A percentile compares a stretch with the other conserved stretches of the same genome.
Conservation (phyloP, 2,797 vertebrate species). For the Cetoscarus ocellatus region DNA sequence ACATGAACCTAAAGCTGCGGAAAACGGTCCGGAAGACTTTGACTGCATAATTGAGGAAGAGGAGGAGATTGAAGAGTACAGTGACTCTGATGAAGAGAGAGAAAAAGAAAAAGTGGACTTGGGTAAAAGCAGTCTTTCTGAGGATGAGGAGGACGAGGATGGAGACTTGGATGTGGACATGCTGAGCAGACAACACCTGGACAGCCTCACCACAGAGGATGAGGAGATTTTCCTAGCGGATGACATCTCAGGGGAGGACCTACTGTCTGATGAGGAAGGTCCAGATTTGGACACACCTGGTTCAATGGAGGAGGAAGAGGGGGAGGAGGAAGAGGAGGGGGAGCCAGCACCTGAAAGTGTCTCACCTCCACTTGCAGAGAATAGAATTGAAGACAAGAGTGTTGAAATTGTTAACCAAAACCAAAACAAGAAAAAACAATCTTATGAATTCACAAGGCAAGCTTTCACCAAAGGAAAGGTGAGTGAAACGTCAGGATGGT, state of each 20-base stretch:
- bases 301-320: constrained; percentile 76
- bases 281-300: constrained; percentile 72
- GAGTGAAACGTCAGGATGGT: constrained; percentile 1
- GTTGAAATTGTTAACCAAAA: constrained; percentile 38
- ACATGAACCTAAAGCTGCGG: constrained; percentile 19
- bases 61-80: constrained; percentile 82
- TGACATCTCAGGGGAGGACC: constrained; percentile 86
- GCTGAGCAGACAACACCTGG: constrained; percentile 63
- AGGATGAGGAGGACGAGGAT: constrained; percentile 74
- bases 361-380: constrained; percentile 30
- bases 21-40: constrained; percentile 79
- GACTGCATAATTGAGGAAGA: constrained; percentile 87
- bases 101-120: constrained; percentile 77
- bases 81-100: constrained; percentile 83
- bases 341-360: constrained; percentile 22
- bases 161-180: constrained; percentile 73
- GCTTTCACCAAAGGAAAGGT: constrained; percentile 95
- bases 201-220: constrained; percentile 80
- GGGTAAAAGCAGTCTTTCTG: constrained; percentile 77
- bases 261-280: constrained; percentile 88
- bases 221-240: constrained; percentile 84
- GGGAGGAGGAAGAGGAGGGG: constrained; percentile 52
- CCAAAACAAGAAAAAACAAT: constrained; percentile 51
- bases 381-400: constrained; percentile 37
- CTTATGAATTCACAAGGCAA: constrained; percentile 90